Evolutionary conservation across 2,888 invertebrate species (phyloP).

Genomic region (Anaspis maculata): DNA sequence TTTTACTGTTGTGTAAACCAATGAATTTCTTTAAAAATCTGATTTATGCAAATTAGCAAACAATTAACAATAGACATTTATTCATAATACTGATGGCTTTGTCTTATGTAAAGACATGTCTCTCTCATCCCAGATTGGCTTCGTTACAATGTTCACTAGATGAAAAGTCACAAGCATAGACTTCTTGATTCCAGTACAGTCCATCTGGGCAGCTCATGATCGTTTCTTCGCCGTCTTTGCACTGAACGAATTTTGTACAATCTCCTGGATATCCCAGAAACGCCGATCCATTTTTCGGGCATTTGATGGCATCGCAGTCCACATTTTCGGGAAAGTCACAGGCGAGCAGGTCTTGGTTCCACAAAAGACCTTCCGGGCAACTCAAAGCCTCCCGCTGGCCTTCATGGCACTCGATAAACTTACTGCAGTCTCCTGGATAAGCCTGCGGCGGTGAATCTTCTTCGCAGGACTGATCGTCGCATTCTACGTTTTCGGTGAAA

Average conservation of each 20-base stretch:
- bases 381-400: neutral
- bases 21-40: too few species aligned
- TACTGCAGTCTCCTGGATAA: constrained; percentile 5
- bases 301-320: constrained; percentile 3
- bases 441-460: too few species aligned
- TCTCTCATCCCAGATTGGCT: too few species aligned
- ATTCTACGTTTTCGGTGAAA: too few species aligned
- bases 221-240: neutral
- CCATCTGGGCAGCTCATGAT: constrained; percentile 6
- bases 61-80: too few species aligned
- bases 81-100: too few species aligned
- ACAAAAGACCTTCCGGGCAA: constrained; percentile 8
- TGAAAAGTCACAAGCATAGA: constrained; percentile 11
- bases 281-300: neutral
- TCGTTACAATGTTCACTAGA: constrained; percentile 5
- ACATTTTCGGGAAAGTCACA: constrained; percentile 12
- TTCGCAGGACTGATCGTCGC: too few species aligned
- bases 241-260: neutral
- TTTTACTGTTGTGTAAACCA: too few species aligned
- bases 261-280: neutral
- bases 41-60: too few species aligned
- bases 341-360: constrained; percentile 7
- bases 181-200: constrained; percentile 12
- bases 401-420: constrained; percentile 9
- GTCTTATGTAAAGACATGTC: too few species aligned